These are phyloP conservation scores for Triplophysa tibetana DNA, from an alignment of 2,113 vertebrate species.

Conservation along the genomic window DNA sequence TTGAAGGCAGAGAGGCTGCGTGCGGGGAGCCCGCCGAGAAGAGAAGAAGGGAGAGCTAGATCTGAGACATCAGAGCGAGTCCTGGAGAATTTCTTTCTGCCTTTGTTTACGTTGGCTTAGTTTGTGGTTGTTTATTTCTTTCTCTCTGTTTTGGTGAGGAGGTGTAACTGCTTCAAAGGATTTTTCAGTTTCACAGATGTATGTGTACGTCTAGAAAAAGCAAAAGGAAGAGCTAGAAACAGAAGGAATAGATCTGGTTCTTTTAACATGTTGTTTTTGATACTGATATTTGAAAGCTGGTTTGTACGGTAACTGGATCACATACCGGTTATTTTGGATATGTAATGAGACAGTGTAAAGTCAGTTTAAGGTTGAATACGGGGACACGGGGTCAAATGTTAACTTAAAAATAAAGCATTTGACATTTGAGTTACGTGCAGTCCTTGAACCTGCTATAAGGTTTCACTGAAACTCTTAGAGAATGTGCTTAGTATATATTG, in stretches of 20 bases:
- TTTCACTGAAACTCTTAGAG: no score
- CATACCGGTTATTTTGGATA: no score
- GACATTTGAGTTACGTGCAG: no score
- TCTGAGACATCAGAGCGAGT: slow-evolving; percentile 19
- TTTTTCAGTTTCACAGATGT: not conserved
- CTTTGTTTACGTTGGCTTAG: slow-evolving; percentile 18
- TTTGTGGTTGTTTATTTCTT: not conserved
- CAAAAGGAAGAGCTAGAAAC: not conserved
- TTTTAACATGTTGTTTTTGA: not conserved
- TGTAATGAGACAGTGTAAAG: no score
- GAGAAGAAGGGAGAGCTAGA: slow-evolving; percentile 24
- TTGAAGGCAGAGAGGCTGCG: slow-evolving; percentile 48
- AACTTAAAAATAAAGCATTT: no score
- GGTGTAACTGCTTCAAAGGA: not conserved
- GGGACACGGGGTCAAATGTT: no score
- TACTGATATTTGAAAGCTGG: not conserved
- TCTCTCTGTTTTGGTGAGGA: not conserved
- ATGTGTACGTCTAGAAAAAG: not conserved
- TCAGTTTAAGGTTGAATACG: no score
- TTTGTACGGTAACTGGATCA: no score
- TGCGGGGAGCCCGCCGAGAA: slow-evolving; percentile 37
- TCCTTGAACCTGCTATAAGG: no score
- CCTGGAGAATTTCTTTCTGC: slow-evolving; percentile 13
- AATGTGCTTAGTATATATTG: no score
- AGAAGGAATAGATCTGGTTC: not conserved